These are phyloP conservation scores for Myotis brandtii DNA, from an alignment of 2,113 vertebrate species.

Conservation along the genomic window DNA sequence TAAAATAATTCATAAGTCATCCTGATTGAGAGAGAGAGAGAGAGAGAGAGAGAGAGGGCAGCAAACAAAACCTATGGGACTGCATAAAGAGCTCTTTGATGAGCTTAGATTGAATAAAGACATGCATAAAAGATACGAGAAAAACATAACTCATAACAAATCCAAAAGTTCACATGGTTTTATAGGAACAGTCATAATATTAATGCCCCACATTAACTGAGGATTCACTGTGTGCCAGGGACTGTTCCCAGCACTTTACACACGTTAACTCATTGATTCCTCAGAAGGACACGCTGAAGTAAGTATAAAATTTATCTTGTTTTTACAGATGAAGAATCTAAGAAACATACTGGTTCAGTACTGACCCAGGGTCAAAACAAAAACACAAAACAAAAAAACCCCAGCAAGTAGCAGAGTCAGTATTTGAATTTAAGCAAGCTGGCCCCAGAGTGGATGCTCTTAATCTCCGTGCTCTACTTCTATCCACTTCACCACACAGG, in stretches of 20 bases:
- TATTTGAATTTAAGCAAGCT: background rate
- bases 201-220: background rate
- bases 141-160: background rate
- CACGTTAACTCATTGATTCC: background rate
- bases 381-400: too few relatives aligned
- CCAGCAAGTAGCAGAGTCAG: background rate
- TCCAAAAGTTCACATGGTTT: background rate
- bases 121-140: background rate
- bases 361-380: background rate
- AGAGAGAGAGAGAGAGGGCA: too few relatives aligned
- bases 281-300: background rate
- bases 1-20: slow-evolving; percentile 71
- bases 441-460: background rate
- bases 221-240: background rate
- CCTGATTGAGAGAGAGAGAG: too few relatives aligned
- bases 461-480: background rate
- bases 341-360: background rate
- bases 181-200: background rate
- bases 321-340: background rate
- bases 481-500: background rate
- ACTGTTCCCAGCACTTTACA: background rate
- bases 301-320: background rate
- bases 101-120: slow-evolving; percentile 67
- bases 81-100: slow-evolving; percentile 64
- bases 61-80: background rate